These are phyloP conservation scores for Saccopteryx leptura DNA, from an alignment of 2,113 vertebrate species.

Conservation along the genomic window DNA sequence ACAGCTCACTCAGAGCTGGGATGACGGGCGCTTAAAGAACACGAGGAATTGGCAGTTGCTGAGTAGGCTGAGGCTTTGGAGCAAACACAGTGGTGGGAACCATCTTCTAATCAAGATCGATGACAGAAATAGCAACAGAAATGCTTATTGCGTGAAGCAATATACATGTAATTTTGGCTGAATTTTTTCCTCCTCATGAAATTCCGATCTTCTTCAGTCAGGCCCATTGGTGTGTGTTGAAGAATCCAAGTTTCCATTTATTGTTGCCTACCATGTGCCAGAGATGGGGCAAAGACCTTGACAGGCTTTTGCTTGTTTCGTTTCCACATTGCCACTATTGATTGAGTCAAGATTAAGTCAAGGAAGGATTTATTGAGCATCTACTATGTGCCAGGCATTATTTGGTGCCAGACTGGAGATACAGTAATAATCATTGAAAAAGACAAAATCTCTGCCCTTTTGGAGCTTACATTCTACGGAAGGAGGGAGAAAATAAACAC, in stretches of 20 bases:
- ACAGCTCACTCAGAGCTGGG: not conserved
- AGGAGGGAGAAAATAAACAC: not conserved
- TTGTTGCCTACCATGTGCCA: fast-evolving
- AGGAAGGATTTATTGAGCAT: not conserved
- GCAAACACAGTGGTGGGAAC: not conserved
- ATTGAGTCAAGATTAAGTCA: not conserved
- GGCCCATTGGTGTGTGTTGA: not conserved
- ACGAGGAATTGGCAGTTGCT: not conserved
- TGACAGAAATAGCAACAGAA: not conserved
- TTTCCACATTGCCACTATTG: not conserved
- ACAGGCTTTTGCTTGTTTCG: not conserved
- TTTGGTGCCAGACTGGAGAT: not conserved
- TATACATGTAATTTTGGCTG: constrained; percentile 12
- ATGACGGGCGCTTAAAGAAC: not conserved
- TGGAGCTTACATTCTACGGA: not conserved
- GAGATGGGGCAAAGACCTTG: not conserved
- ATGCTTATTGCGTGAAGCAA: constrained; percentile 45
- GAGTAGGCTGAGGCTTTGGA: not conserved
- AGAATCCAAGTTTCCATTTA: not conserved
- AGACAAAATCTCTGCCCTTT: not conserved
- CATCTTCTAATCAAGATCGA: constrained; percentile 49
- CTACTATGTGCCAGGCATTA: constrained; percentile 4
- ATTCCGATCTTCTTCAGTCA: not conserved
- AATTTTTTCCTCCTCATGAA: constrained; percentile 8
- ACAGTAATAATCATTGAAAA: not conserved